Conservation (phyloP, 2,888 invertebrate species). For the Tetrapedia diversipes region DNA sequence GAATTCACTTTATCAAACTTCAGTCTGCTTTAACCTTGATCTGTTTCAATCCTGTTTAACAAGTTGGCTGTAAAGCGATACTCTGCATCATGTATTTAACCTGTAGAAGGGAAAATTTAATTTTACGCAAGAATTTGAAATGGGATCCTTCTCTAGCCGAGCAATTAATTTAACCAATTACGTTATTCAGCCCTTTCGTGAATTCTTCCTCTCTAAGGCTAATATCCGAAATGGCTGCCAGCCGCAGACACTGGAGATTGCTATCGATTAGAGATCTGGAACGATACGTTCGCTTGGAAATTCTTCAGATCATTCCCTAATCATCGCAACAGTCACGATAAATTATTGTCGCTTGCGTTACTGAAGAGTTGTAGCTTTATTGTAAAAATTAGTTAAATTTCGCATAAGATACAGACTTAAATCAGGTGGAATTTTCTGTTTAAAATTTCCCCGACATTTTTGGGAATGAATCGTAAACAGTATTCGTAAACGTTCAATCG, state of each 20-base stretch:
- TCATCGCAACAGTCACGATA: neutral
- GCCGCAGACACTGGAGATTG: neutral
- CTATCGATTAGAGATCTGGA: constrained; percentile 5
- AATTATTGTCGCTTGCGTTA: neutral
- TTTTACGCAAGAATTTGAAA: neutral
- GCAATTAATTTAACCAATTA: constrained; percentile 17
- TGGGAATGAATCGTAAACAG: no score
- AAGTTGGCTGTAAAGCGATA: no score
- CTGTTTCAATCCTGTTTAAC: no score
- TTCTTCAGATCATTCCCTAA: neutral
- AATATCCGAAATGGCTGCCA: constrained; percentile 7
- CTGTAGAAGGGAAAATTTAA: neutral
- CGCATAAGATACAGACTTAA: no score
- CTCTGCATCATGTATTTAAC: neutral
- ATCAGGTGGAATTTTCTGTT: no score
- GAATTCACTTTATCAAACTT: no score
- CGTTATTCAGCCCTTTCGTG: neutral
- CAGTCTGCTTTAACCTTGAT: no score
- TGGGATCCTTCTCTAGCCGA: neutral
- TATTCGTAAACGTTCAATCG: no score
- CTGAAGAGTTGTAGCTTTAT: no score
- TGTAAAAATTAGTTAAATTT: no score
- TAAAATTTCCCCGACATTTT: no score
- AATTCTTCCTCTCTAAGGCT: neutral
- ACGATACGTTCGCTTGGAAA: neutral